Evolutionary conservation across 2,888 invertebrate genomes (phyloP).

Genomic region (Leptopterna dolabrata): DNA sequence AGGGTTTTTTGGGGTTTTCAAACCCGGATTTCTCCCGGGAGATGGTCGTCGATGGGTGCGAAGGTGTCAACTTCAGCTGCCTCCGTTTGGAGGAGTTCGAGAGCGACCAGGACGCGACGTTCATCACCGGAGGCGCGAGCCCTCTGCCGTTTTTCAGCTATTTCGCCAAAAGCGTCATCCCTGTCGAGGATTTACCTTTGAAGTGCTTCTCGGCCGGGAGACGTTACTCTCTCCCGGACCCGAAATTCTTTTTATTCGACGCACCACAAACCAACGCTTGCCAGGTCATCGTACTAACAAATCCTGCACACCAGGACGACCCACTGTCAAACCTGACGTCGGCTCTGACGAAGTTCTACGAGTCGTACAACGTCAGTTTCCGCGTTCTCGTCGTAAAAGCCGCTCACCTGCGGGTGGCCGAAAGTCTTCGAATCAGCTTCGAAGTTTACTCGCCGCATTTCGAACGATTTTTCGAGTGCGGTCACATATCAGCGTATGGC

Average conservation of each 20-base stretch:
- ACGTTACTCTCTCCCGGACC: neutral
- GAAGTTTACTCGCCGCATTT: conserved; percentile 43
- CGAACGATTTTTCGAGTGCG: conserved; percentile 10
- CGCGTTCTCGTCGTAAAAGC: conserved; percentile 30
- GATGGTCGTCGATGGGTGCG: conserved; percentile 19
- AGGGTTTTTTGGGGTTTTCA: conserved; percentile 24
- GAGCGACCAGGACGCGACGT: neutral
- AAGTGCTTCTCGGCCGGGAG: conserved; percentile 4
- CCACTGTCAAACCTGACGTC: neutral
- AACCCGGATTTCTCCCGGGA: conserved; percentile 29
- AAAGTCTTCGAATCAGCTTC: conserved; percentile 21
- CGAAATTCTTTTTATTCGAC: neutral
- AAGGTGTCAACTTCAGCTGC: neutral
- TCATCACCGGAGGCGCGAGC: conserved; percentile 12
- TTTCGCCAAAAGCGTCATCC: neutral
- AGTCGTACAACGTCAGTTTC: neutral
- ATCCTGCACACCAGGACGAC: neutral
- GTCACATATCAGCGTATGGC: conserved; percentile 21
- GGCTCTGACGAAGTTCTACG: neutral
- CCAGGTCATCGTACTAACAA: neutral
- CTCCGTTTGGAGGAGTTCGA: conserved; percentile 26
- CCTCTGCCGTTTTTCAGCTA: neutral
- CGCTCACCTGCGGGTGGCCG: neutral
- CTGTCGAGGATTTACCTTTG: neutral
- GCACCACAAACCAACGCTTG: conserved; percentile 36